Percentiles rank a stretch among this genome's conserved stretches.
phyloP scores from a whole-genome alignment of 2,797 vertebrate species.

The Smutsia temminckii region DNA sequence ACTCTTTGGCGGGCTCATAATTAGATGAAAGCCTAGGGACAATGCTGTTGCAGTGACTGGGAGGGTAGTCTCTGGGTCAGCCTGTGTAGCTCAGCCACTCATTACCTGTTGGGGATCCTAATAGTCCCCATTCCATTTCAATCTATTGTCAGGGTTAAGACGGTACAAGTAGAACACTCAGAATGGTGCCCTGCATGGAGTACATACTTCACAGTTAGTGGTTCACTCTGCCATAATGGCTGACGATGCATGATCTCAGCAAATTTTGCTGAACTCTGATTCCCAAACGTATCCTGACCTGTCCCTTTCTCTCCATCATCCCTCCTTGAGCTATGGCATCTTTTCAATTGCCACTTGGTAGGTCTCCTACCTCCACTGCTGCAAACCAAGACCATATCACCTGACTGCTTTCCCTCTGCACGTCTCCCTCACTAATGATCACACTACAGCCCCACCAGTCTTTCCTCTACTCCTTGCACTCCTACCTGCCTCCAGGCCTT shows the following conservation, averaged over 20 bases:
- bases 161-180: not conserved
- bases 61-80: not conserved
- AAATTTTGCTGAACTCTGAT: not conserved
- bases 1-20: not conserved
- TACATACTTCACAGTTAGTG: not conserved
- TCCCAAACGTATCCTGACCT: not conserved
- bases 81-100: not conserved
- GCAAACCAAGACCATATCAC: not conserved
- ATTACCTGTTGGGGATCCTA: not conserved
- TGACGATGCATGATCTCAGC: not conserved
- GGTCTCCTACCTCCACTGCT: not conserved
- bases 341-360: not conserved
- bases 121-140: not conserved
- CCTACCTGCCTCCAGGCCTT: not conserved
- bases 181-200: not conserved
- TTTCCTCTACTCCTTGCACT: not conserved
- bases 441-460: not conserved
- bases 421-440: not conserved
- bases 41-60: not conserved
- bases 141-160: not conserved
- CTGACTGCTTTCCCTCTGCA: not conserved
- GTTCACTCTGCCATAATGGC: not conserved
- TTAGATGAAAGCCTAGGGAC: not conserved
- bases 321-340: not conserved
- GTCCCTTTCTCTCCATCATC: not conserved